Evolutionary conservation across 2,113 vertebrate species (phyloP), one percentile per base, ranked within the genome.

Genomic region (Euleptes europaea): DNA sequence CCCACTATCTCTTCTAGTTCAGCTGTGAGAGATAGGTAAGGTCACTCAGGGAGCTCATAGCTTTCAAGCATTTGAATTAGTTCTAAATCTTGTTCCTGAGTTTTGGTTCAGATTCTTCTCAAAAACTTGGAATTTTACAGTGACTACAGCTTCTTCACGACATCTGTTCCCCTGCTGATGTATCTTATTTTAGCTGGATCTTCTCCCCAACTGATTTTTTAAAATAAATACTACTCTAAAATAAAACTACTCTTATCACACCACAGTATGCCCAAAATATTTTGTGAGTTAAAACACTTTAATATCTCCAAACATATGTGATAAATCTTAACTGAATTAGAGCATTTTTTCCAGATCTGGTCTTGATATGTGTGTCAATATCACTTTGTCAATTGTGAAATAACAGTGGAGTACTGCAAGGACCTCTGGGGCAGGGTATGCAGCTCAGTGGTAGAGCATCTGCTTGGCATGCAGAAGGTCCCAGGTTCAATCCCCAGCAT

Each of bases 161-260:
- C 47, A 77, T 57, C 60, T 69, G 74, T 70, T 69, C 44, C 44
- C 33, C 73, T 51, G 82, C 60, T 44, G 65, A 57, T 84, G 42
- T 84, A 40, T 77, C 63, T 77, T 84, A 77, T 57, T 84, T 78
- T 84, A 77, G 63, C 63, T 78, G 69, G 70, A 73, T 63, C 6
- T 63, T 60, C 35, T 71, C 72, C 54, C 81, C 60, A 47, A 19
- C 35, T 31, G 2, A 47, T 38, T 49, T 15, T 66, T 49, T 54
- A 5, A 54, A 60, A 57, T 23, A 19, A 65, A 49, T 51, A n/a
- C 69, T 69, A 54, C 44, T 77, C 44, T 17, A 84, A 77, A 84
- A 70, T 84, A 67, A 84, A 60, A 54, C 35, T 54, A 7, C 44
- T 69, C 60, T 84, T 23, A 76, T 84, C 49, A 84, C 14, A 76